These are phyloP conservation scores for Galeopsomyia nigrocyanea DNA, from an alignment of 2,888 invertebrate species.

Conservation along the genomic window DNA sequence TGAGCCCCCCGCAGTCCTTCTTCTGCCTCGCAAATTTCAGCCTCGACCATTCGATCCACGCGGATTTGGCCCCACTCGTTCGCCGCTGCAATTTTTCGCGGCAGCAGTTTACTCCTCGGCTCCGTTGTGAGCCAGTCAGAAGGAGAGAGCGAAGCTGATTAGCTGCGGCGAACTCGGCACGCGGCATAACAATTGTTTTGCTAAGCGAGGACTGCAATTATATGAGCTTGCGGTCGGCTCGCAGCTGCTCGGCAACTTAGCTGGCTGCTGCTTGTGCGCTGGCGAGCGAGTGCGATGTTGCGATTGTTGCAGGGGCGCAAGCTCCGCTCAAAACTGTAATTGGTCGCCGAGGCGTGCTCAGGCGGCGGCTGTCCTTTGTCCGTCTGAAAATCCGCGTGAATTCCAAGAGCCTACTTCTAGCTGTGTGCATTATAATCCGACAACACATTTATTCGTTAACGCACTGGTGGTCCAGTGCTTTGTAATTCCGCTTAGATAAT, in stretches of 20 bases:
- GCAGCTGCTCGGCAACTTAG: constrained; percentile 14
- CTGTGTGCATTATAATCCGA: neutral
- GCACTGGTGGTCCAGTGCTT: too few species aligned
- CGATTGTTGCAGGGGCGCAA: constrained; percentile 48
- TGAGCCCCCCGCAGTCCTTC: constrained; percentile 57
- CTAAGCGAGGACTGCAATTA: constrained; percentile 15
- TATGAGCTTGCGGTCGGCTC: neutral
- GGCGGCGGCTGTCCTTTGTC: neutral
- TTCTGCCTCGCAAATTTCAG: constrained; percentile 59
- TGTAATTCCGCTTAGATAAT: too few species aligned
- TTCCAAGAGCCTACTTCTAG: constrained; percentile 6
- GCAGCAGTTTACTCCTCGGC: too few species aligned
- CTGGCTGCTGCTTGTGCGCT: constrained; percentile 4
- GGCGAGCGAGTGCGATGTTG: constrained; percentile 32
- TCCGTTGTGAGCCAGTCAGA: neutral
- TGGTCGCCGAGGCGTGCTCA: constrained; percentile 44
- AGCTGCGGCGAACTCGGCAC: neutral
- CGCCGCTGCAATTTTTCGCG: too few species aligned
- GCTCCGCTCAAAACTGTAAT: constrained; percentile 53
- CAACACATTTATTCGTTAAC: neutral
- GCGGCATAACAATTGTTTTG: neutral
- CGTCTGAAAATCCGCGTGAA: constrained; percentile 18
- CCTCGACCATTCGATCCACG: constrained; percentile 48
- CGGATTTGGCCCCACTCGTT: too few species aligned
- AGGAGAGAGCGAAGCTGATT: neutral